Evolutionary conservation across 2,888 invertebrate genomes (phyloP).

Genomic region (Watsonalla binaria): DNA sequence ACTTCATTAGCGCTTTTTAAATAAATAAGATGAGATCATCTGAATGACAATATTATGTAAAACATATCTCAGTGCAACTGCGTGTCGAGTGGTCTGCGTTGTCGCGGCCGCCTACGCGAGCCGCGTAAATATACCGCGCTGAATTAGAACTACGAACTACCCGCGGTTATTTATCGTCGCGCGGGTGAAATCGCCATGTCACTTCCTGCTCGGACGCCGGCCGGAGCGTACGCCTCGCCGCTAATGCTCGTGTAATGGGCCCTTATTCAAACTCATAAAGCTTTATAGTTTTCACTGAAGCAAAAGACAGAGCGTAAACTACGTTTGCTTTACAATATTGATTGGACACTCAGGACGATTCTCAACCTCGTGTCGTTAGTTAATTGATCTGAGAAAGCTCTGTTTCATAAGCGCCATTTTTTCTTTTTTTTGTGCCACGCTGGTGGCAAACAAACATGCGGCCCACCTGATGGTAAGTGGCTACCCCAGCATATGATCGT

Average conservation of each 20-base stretch:
- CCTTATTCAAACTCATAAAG: conserved; percentile 56
- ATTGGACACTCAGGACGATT: no score
- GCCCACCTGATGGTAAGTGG: no score
- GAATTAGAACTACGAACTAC: conserved; percentile 74
- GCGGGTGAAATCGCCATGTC: conserved; percentile 43
- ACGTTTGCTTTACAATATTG: no score
- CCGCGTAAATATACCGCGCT: conserved; percentile 65
- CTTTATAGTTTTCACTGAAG: conserved; percentile 30
- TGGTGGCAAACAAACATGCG: no score
- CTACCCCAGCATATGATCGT: no score
- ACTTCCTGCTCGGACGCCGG: conserved; percentile 58
- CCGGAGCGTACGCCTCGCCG: conserved; percentile 37
- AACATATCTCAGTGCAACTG: conserved; percentile 43
- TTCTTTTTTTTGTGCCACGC: no score
- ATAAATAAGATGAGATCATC: not conserved
- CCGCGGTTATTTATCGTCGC: conserved; percentile 64
- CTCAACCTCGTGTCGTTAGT: no score
- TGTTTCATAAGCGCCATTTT: no score
- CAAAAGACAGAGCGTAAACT: not conserved
- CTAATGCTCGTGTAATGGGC: conserved; percentile 50
- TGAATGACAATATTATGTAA: conserved; percentile 4
- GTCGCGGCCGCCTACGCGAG: conserved; percentile 47
- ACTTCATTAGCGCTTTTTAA: no score
- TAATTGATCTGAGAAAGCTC: no score
- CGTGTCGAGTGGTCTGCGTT: conserved; percentile 46